Percentiles rank a stretch among this genome's conserved stretches.
These are phyloP conservation scores for Macrotrachela quadricornifera DNA, from an alignment of 1,140 invertebrate species.

Conservation along the genomic window DNA sequence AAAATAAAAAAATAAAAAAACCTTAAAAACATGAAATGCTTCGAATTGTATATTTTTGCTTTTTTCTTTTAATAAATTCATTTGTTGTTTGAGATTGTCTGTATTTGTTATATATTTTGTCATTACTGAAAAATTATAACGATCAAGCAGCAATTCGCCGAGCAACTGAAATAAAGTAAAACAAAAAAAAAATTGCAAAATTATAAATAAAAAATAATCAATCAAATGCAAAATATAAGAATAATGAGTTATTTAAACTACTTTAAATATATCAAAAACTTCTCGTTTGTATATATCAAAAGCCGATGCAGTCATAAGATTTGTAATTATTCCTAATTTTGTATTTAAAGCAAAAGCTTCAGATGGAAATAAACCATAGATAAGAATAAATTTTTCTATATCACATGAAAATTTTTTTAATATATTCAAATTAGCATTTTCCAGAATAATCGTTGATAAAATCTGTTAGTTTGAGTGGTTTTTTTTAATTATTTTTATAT, in stretches of 20 bases:
- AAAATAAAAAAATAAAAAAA: conserved; percentile 26
- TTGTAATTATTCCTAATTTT: not conserved
- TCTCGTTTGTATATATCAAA: not conserved
- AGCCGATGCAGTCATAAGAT: not conserved
- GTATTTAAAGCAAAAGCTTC: not conserved
- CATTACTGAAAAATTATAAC: conserved; percentile 98
- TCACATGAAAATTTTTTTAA: not conserved
- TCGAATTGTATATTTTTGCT: conserved; percentile 99
- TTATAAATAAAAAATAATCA: too few relatives aligned
- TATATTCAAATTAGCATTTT: not conserved
- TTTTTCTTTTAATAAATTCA: conserved; percentile 99
- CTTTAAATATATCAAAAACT: not conserved
- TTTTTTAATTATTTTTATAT: not conserved
- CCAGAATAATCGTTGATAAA: not conserved
- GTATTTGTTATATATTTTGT: conserved; percentile 95
- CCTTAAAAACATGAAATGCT: conserved; percentile 99
- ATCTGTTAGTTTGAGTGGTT: not conserved
- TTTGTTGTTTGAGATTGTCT: conserved; percentile 98
- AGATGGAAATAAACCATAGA: not conserved
- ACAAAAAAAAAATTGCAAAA: conserved; percentile 3
- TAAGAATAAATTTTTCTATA: not conserved
- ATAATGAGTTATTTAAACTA: not conserved
- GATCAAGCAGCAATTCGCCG: conserved; percentile 83
- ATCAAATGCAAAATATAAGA: not conserved
- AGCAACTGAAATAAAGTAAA: conserved; percentile 40